These are phyloP conservation scores for Aplysia californica DNA, from an alignment of 1,140 invertebrate genomes.

Conservation along the genomic window DNA sequence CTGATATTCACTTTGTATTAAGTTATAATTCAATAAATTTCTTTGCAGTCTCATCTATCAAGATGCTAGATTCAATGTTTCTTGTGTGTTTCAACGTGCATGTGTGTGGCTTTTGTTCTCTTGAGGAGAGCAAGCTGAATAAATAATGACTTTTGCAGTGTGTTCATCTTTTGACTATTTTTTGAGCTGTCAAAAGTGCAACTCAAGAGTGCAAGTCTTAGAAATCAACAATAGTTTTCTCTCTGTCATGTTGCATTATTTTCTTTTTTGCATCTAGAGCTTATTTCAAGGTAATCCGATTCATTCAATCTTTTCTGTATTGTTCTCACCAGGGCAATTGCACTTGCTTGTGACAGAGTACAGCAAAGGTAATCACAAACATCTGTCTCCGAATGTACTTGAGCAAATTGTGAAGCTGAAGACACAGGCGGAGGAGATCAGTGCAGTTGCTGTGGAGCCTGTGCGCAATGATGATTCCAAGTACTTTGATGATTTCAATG, in stretches of 20 bases:
- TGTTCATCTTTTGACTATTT: not conserved
- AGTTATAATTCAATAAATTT: too few species aligned
- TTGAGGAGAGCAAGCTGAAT: too few species aligned
- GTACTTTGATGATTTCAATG: slow-evolving; percentile 51
- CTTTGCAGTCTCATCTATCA: too few species aligned
- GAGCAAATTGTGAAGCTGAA: slow-evolving; percentile 37
- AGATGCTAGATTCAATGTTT: too few species aligned
- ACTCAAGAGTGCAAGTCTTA: not conserved
- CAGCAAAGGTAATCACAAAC: slow-evolving; percentile 35
- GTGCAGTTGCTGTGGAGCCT: slow-evolving; percentile 43
- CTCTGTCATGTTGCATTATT: not conserved
- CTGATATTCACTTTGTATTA: too few species aligned
- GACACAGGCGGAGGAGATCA: slow-evolving; percentile 34
- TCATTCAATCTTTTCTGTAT: slow-evolving; percentile 11
- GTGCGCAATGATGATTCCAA: slow-evolving; percentile 51
- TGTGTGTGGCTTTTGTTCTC: too few species aligned
- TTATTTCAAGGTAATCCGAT: not conserved
- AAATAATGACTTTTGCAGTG: too few species aligned
- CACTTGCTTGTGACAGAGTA: slow-evolving; percentile 44
- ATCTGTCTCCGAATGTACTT: slow-evolving; percentile 32
- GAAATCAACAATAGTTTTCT: not conserved
- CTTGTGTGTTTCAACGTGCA: too few species aligned
- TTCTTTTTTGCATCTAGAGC: not conserved
- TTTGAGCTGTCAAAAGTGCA: not conserved
- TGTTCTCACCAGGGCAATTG: slow-evolving; percentile 58